A percentile compares a stretch with the other conserved stretches of the same genome.
phyloP scores from a whole-genome alignment of 2,888 invertebrate species.

The Stenchaetothrips biformis region DNA sequence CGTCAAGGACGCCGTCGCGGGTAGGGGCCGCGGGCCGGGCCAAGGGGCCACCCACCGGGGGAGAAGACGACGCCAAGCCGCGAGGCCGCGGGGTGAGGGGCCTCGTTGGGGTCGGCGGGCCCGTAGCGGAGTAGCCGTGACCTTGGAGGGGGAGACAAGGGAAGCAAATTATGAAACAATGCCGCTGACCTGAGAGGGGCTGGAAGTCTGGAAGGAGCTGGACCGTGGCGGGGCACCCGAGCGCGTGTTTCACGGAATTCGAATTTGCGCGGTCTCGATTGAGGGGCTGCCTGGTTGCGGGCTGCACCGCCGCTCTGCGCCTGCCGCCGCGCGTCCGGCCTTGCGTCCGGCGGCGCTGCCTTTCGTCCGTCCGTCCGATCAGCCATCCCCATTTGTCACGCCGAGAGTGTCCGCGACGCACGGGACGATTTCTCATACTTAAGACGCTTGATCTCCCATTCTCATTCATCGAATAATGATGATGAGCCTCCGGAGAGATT shows the following conservation, averaged over 20 bases:
- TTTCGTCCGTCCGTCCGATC: no score
- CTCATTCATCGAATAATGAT: not conserved
- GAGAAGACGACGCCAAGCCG: not conserved
- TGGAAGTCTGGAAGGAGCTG: no score
- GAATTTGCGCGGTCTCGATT: no score
- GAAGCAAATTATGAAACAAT: not conserved
- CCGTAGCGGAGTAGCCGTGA: not conserved
- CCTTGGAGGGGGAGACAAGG: not conserved
- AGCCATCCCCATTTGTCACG: no score
- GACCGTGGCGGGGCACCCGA: no score
- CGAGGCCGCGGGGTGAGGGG: not conserved
- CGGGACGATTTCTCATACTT: not conserved
- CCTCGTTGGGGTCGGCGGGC: not conserved
- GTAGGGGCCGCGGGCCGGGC: no score
- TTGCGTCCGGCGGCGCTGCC: no score
- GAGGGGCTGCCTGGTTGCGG: no score
- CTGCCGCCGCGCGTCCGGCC: no score
- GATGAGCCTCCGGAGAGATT: not conserved
- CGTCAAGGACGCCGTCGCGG: no score
- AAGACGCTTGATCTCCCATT: not conserved
- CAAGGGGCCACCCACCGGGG: not conserved
- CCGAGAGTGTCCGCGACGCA: not conserved
- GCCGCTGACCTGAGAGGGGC: not conserved
- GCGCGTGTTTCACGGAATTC: no score
- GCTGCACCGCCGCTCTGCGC: no score